These are phyloP conservation scores for Machaerirhynchus nigripectus DNA, from an alignment of 2,113 vertebrate species.

Conservation along the genomic window DNA sequence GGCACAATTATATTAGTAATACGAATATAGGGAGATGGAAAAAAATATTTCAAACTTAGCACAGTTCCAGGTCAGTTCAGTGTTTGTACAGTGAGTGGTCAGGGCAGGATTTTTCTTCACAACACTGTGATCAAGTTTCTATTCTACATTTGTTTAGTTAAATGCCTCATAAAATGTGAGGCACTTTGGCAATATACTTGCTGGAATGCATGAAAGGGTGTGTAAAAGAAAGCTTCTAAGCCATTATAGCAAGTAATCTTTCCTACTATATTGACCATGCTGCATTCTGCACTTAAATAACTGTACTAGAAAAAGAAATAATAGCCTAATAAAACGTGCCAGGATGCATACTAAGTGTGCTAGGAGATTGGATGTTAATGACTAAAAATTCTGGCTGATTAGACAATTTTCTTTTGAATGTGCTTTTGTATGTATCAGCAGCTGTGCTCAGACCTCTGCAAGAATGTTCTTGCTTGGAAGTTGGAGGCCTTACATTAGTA, in stretches of 20 bases:
- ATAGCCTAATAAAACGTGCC: not conserved
- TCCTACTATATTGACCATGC: not conserved
- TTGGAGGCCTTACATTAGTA: not conserved
- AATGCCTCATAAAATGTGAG: not conserved
- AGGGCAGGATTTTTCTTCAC: not conserved
- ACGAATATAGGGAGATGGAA: not conserved
- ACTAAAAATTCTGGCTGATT: slow-evolving; percentile 30
- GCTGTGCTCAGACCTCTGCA: not conserved
- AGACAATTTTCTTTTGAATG: slow-evolving; percentile 7
- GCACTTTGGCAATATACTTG: not conserved
- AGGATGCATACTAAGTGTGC: not conserved
- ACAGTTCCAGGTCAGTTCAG: not conserved
- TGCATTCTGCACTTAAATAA: not conserved
- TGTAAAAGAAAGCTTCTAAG: not conserved
- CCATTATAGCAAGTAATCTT: not conserved
- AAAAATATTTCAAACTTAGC: not conserved
- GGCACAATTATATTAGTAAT: not conserved
- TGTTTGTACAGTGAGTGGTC: not conserved
- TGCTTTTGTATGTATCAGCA: not conserved
- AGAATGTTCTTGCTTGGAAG: not conserved
- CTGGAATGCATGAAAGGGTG: not conserved
- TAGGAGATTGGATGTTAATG: not conserved
- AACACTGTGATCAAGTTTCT: not conserved
- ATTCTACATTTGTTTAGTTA: not conserved
- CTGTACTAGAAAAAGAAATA: not conserved